Evolutionary conservation across 2,888 invertebrate species (phyloP), one percentile per base, ranked within the genome.

Genomic region (Pristionchus fissidentatus): DNA sequence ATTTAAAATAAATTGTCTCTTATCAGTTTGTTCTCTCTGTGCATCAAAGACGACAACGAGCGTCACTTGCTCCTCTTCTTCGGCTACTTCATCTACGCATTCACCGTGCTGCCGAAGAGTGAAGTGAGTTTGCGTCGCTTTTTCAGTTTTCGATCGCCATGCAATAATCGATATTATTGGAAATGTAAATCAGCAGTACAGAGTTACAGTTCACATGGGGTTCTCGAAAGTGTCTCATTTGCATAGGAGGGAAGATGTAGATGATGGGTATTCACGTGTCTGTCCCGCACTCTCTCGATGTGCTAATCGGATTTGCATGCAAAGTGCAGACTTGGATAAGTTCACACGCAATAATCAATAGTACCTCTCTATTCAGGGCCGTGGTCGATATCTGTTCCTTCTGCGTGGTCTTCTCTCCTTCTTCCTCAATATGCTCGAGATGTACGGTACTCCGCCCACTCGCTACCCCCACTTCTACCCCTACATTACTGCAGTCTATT

Each of bases 381-480:
- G 70, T 2, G 1, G 35, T n/a, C 70, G 70, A 1, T 70, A 43
- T 38, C 41, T 77, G 13, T 77, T 77, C 49, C 7, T 75, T 13
- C 15, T 77, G 19, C 77, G 49, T 77, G 77, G 77, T 35, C 29
- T 46, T 8, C 32, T 79, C 32, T 46, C 57, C 10, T 38, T 79
- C 38, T 41, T 79, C 35, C 26, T 79, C 32, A 38, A 41, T 79
- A n/a, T 35, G 7, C 41, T 29, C 13, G 79, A 79, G n/a, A 10
- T 57, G 26, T 46, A 43, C 57, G 38, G 85, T 3, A 60, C 84
- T 3, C 87, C 96, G 3, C 97, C 97, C 0, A 91, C 92, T 0
- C 93, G 93, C 85, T 95, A 95, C 89, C 97, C 97, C 0, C 96
- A 97, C 93, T 92, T 97, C 55, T 96, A 95, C 93, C 94, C 96